Conservation (phyloP, 1,140 invertebrate genomes). For the Onthophagus taurus region DNA sequence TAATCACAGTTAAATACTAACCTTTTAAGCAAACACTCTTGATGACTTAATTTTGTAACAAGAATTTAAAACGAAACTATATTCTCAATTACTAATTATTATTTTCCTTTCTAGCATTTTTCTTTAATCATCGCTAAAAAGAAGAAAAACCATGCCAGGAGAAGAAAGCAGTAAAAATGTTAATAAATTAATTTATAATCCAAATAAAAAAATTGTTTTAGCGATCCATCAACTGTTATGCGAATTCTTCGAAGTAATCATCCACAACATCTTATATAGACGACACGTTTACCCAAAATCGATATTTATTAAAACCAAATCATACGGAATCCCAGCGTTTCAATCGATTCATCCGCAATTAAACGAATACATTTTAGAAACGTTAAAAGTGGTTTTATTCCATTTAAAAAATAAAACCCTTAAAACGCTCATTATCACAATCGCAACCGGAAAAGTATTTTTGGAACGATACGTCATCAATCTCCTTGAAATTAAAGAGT, state of each 20-base stretch:
- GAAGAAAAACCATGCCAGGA: too few species aligned
- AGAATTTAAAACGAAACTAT: too few species aligned
- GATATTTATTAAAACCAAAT: constrained; percentile 43
- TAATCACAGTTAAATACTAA: too few species aligned
- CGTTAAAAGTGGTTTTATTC: constrained; percentile 32
- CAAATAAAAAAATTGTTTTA: constrained; percentile 14
- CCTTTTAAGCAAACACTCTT: too few species aligned
- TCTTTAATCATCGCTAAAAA: too few species aligned
- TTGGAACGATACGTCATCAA: constrained; percentile 11
- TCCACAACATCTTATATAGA: constrained; percentile 43
- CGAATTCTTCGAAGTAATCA: constrained; percentile 47
- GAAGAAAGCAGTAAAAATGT: too few species aligned
- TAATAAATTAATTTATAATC: too few species aligned
- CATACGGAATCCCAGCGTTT: constrained; percentile 43
- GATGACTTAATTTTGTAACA: too few species aligned
- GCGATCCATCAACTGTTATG: constrained; percentile 23
- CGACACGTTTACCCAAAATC: constrained; percentile 46
- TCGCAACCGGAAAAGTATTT: neutral
- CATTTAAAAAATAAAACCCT: constrained; percentile 10
- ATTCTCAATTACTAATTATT: too few species aligned
- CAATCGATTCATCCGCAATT: constrained; percentile 45
- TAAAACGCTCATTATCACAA: constrained; percentile 2
- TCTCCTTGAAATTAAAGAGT: constrained; percentile 1
- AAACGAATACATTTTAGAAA: constrained; percentile 43
- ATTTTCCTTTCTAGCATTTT: too few species aligned